Percentiles rank a stretch among this genome's conserved stretches.
These are phyloP conservation scores for Peromyscus californicus DNA, from an alignment of 2,113 vertebrate species.

Conservation along the genomic window DNA sequence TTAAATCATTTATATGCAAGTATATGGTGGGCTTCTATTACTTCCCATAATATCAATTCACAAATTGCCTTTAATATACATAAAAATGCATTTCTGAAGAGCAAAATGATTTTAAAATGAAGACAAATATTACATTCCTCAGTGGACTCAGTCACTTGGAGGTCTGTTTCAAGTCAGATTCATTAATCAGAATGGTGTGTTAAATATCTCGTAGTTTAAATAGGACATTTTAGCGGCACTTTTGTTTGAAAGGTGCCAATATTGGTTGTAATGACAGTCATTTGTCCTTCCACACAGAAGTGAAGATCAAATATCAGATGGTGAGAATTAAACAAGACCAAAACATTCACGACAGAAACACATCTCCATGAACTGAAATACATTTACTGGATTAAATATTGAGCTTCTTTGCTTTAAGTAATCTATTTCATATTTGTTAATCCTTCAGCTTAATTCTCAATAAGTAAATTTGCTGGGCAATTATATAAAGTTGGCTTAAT, in stretches of 20 bases:
- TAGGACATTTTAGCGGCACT: constrained; percentile 16
- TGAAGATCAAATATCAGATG: constrained; percentile 72
- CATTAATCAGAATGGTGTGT: constrained; percentile 59
- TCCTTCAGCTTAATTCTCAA: constrained; percentile 75
- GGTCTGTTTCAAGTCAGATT: constrained; percentile 8
- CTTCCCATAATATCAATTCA: not conserved
- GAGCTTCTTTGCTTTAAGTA: constrained; percentile 82
- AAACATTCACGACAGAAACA: constrained; percentile 75
- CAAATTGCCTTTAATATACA: not conserved
- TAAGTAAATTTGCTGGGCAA: constrained; percentile 79
- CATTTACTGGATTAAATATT: constrained; percentile 80
- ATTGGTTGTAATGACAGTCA: constrained; percentile 57
- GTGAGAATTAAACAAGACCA: constrained; percentile 74
- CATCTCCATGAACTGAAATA: constrained; percentile 78
- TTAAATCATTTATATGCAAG: not conserved
- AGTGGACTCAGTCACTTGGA: not conserved
- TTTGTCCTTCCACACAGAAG: constrained; percentile 67
- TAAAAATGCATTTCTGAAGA: not conserved
- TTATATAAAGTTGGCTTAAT: constrained; percentile 78
- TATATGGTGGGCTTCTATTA: not conserved
- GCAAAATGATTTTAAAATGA: constrained; percentile 7
- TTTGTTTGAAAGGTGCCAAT: not conserved
- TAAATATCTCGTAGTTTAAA: constrained; percentile 55
- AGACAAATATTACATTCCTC: not conserved
- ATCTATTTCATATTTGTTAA: constrained; percentile 84